Evolutionary conservation across 2,888 invertebrate species (phyloP), one percentile per base, ranked within the genome.

Genomic region (Caenorhabditis japonica): DNA sequence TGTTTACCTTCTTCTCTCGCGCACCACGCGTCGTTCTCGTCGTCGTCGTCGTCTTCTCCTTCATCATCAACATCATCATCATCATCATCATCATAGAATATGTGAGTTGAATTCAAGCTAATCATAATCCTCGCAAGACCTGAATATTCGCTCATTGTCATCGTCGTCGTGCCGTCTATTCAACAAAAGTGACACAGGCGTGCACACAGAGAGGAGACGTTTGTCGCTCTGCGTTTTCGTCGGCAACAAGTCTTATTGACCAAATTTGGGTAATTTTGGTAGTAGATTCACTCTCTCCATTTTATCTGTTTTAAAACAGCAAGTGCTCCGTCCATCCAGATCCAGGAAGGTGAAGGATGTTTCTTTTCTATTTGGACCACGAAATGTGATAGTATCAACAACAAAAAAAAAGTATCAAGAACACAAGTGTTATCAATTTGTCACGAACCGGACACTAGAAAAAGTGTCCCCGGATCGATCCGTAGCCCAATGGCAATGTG

Each of bases 81-180:
- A 30, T 23, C 56, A 44, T 56, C 62, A 34, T 27, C 53, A 56
- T 51, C 41, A 51, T 51, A 56, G 66, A 66, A 66, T 66, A 66
- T 56, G 49, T 43, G 56, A 66, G 66, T 66, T 66, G 66, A 66
- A 66, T 66, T 66, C 66, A 66, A 66, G 66, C 66, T 66, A 66
- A 66, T 66, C 66, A 66, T 66, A 66, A 66, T 66, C 66, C 66
- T 66, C 56, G 36, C 49, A 66, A 56, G 56, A 51, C 66, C 66
- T 66, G 66, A 66, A 43, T 66, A 56, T 56, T 58, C 47, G 41
- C 66, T 56, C 66, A 66, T 66, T 66, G 56, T 51, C 56, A 43
- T 56, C 64, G 47, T 64, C 56, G 49, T 56, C 27, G 17, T 10
- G 5, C 30, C 41, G 43, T 34, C 55, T 47, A 55, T 64, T 64